Percentiles rank a stretch among this genome's conserved stretches.
Evolutionary conservation across 1,140 invertebrate species (phyloP).

Genomic region (Araneus ventricosus): DNA sequence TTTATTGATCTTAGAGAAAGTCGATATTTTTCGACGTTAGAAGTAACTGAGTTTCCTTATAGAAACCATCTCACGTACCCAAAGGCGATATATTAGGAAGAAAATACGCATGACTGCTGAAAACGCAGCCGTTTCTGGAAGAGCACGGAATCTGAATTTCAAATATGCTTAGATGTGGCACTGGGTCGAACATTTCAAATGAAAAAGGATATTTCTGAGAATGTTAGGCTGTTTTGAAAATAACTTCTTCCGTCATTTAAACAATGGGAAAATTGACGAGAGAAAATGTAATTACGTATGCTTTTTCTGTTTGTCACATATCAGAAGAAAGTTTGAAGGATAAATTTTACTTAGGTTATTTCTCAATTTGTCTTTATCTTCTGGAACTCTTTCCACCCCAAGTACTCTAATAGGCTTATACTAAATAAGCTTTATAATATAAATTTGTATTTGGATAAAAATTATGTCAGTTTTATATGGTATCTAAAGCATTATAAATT

Average conservation of each 20-base stretch:
- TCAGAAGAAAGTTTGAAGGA: too few species aligned
- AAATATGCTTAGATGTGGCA: background rate
- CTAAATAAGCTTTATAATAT: too few species aligned
- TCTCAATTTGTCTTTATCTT: too few species aligned
- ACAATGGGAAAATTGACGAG: background rate
- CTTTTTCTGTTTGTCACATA: too few species aligned
- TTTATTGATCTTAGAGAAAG: conserved; percentile 61
- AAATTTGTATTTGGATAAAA: too few species aligned
- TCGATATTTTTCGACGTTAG: background rate
- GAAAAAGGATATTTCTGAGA: background rate
- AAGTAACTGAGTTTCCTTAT: conserved; percentile 33
- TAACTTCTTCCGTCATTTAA: background rate
- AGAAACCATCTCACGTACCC: conserved; percentile 32
- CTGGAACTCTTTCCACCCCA: too few species aligned
- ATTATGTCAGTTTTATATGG: too few species aligned
- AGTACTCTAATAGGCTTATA: too few species aligned
- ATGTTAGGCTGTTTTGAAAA: background rate
- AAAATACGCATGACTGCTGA: conserved; percentile 13
- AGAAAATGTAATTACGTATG: too few species aligned
- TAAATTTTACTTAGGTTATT: too few species aligned
- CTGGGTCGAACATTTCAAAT: background rate
- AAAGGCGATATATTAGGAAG: background rate
- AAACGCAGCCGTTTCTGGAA: background rate
- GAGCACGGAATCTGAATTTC: background rate
- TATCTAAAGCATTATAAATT: too few species aligned